Evolutionary conservation across 2,888 invertebrate genomes (phyloP).

Genomic region (Unio delphinus): DNA sequence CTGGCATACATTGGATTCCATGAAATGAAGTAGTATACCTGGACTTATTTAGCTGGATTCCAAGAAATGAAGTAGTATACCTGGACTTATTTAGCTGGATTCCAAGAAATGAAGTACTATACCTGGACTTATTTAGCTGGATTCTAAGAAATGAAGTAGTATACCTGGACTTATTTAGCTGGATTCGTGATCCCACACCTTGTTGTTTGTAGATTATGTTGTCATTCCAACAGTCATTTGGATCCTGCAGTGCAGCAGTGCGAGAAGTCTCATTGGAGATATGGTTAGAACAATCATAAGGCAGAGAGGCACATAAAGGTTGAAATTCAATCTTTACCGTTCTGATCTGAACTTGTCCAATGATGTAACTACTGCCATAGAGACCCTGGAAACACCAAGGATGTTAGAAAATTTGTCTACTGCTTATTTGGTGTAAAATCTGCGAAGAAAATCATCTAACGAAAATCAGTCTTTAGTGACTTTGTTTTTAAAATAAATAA

Average conservation of each 20-base stretch:
- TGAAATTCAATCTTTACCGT: slow-evolving; percentile 49
- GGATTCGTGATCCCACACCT: slow-evolving; percentile 50
- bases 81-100: too few relatives aligned
- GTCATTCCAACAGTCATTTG: slow-evolving; percentile 16
- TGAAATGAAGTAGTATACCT: too few relatives aligned
- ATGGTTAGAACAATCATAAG: slow-evolving; percentile 16
- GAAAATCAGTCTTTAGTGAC: too few relatives aligned
- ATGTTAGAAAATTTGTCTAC: background rate
- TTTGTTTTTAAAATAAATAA: too few relatives aligned
- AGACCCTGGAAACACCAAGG: slow-evolving; percentile 18
- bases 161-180: slow-evolving; percentile 21
- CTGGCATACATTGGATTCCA: too few relatives aligned
- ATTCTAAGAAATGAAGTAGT: too few relatives aligned
- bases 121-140: too few relatives aligned
- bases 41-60: too few relatives aligned
- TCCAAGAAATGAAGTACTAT: too few relatives aligned
- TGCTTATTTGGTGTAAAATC: background rate
- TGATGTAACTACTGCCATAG: slow-evolving; percentile 40
- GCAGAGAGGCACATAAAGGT: slow-evolving; percentile 31
- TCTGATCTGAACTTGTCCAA: slow-evolving; percentile 62
- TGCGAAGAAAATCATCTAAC: too few relatives aligned
- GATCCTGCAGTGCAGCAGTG: slow-evolving; percentile 6
- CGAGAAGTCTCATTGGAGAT: slow-evolving; percentile 15
- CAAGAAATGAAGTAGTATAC: too few relatives aligned
- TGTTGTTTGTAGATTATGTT: slow-evolving; percentile 44